Percentiles rank a stretch among this genome's conserved stretches.
phyloP scores from a whole-genome alignment of 2,113 vertebrate genomes.

The Pachycephala philippinensis region DNA sequence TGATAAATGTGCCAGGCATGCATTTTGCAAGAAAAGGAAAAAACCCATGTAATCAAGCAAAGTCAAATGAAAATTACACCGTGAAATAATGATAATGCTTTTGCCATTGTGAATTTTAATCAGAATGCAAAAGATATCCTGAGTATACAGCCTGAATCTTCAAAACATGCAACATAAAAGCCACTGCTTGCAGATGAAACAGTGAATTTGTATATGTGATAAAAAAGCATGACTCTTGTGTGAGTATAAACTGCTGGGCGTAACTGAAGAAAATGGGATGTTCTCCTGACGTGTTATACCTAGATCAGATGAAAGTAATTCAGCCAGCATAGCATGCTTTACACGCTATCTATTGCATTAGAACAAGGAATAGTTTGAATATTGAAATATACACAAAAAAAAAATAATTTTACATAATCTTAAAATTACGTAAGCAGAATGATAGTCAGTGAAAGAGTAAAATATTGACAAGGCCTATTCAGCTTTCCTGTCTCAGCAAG shows the following conservation, averaged over 20 bases:
- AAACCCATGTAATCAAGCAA: background rate
- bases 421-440: background rate
- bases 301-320: background rate
- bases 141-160: background rate
- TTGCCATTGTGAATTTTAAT: background rate
- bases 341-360: background rate
- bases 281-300: background rate
- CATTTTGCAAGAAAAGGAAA: background rate
- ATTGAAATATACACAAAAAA: background rate
- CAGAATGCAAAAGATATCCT: background rate
- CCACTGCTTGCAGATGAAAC: background rate
- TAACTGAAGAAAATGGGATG: background rate
- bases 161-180: background rate
- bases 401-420: background rate
- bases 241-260: background rate
- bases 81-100: background rate
- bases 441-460: background rate
- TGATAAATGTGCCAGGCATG: background rate
- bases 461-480: background rate
- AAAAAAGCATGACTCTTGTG: background rate
- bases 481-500: background rate
- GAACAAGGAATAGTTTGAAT: background rate
- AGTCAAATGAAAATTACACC: background rate
- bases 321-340: background rate
- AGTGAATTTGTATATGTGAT: background rate